A percentile compares a stretch with the other conserved stretches of the same genome.
Conservation (phyloP, 2,797 vertebrate species). For the Dryobates pubescens region DNA sequence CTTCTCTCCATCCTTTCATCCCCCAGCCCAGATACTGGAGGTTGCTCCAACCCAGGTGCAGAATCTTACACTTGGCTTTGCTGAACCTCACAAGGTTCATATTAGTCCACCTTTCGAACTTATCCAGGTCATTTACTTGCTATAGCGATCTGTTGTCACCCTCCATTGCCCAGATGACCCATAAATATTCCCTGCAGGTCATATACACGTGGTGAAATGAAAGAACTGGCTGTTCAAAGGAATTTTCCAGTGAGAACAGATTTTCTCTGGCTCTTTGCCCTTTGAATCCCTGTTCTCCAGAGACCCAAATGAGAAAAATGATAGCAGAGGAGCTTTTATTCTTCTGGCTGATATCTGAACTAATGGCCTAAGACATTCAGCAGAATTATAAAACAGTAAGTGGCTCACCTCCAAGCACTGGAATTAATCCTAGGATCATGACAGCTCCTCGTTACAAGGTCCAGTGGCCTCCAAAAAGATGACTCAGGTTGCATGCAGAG, state of each 20-base stretch:
- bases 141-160: not conserved
- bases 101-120: too few relatives aligned
- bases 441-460: not conserved
- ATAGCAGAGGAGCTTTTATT: not conserved
- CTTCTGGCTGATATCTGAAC: constrained; percentile 24
- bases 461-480: not conserved
- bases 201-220: not conserved
- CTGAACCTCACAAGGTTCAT: too few relatives aligned
- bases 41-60: too few relatives aligned
- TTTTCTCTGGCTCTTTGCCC: not conserved
- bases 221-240: not conserved
- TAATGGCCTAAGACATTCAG: constrained; percentile 32
- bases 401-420: constrained; percentile 20
- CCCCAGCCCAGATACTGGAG: too few relatives aligned
- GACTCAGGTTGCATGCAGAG: not conserved
- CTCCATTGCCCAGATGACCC: not conserved
- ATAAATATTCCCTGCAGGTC: not conserved
- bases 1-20: too few relatives aligned
- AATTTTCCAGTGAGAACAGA: not conserved
- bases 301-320: not conserved
- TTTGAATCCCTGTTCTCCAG: not conserved
- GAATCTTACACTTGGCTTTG: too few relatives aligned
- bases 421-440: constrained; percentile 13
- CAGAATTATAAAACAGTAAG: constrained; percentile 8
- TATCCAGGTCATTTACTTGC: not conserved